Conservation (phyloP, 2,888 invertebrate genomes). For the Amiota mariae region DNA sequence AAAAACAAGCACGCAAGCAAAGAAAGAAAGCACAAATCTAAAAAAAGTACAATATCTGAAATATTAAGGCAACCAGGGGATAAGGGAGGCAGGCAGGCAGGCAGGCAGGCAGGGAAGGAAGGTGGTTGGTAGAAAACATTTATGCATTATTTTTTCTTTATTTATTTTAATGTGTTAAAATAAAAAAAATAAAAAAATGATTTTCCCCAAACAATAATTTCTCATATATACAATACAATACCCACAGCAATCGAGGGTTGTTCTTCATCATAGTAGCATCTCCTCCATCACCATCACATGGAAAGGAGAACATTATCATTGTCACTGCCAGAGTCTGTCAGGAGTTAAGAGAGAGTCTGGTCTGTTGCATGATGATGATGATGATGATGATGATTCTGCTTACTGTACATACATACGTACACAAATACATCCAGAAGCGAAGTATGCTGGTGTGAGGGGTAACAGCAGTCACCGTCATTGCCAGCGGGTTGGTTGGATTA, state of each 20-base stretch:
- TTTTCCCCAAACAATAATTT: background rate
- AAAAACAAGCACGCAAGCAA: background rate
- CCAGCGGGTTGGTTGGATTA: background rate
- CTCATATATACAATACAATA: background rate
- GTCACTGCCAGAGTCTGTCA: background rate
- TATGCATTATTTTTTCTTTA: background rate
- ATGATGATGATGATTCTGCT: no score
- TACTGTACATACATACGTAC: no score
- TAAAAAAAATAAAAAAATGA: background rate
- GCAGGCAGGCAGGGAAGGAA: no score
- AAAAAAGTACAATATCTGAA: background rate
- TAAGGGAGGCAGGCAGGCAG: no score
- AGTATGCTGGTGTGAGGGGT: background rate
- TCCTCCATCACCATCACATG: background rate
- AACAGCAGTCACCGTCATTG: background rate
- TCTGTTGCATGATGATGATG: no score
- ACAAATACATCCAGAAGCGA: background rate
- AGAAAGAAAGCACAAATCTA: background rate
- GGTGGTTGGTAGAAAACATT: background rate
- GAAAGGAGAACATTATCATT: no score
- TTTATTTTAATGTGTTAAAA: slow-evolving; percentile 5
- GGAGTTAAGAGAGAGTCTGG: no score
- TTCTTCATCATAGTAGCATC: background rate
- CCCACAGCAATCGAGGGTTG: background rate
- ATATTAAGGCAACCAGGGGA: background rate